phyloP scores from a whole-genome alignment of 2,888 invertebrate genomes.

The Eutolmus rufibarbis region DNA sequence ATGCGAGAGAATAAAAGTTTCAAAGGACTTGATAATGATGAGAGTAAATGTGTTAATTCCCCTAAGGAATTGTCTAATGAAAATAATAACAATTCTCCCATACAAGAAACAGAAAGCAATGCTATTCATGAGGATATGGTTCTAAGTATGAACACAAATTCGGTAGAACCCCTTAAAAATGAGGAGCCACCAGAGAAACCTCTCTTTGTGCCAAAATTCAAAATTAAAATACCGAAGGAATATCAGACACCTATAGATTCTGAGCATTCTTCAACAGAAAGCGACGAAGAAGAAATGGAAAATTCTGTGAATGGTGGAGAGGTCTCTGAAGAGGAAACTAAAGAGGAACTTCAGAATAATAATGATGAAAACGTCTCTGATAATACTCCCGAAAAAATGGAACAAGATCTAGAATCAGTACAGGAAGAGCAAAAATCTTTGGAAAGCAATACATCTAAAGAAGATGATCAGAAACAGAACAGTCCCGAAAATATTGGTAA shows the following conservation, averaged over 20 bases:
- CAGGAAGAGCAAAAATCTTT: constrained; percentile 44
- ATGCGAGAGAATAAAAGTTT: background rate
- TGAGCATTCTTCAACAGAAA: constrained; percentile 58
- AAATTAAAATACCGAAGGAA: constrained; percentile 72
- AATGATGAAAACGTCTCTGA: constrained; percentile 54
- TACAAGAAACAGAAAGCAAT: background rate
- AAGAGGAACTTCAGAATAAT: constrained; percentile 50
- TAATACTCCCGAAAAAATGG: constrained; percentile 49
- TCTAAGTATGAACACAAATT: background rate
- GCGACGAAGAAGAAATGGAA: constrained; percentile 54
- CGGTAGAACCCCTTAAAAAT: background rate
- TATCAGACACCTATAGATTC: constrained; percentile 60
- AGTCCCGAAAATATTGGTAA: constrained; percentile 49
- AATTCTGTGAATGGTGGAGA: constrained; percentile 43
- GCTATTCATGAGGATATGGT: background rate
- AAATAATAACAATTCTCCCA: background rate
- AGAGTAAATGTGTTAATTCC: background rate
- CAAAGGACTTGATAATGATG: background rate
- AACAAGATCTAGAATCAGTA: constrained; percentile 51
- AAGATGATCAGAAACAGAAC: constrained; percentile 14
- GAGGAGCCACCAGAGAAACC: constrained; percentile 43
- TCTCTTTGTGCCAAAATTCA: constrained; percentile 71
- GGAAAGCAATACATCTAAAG: constrained; percentile 34
- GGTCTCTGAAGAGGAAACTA: constrained; percentile 40
- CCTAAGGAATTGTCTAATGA: background rate